Base-by-base conservation (phyloP, 2,797 vertebrate species). In the Artibeus lituratus region DNA sequence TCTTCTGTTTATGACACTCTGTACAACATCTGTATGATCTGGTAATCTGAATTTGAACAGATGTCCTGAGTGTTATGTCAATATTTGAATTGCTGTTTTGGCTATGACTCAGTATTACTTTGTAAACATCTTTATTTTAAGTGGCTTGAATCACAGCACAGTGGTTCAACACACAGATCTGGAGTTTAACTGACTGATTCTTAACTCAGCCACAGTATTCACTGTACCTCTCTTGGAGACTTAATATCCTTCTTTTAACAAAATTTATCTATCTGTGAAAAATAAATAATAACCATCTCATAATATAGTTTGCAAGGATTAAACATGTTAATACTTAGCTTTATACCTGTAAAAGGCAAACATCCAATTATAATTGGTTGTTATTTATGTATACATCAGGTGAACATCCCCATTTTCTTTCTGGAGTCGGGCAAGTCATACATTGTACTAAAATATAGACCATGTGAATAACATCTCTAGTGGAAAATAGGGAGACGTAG, bases 41-140 rank as follows among this genome's bases (percentile, higher is more conserved):
- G 14, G 35, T 32, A 67, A 90, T 85, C 44, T 94, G 81, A 96
- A 95, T 87, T 73, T 85, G 89, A 96, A 78, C 77, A 95, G 88
- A 96, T 95, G 91, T 80, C 81, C 80, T 62, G 19, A 67, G 57
- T 82, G 47, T 81, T 95, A 81, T 94, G 29, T 95, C 67, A 97
- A 92, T 95, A 95, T 96, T 96, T 82, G 39, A 91, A 90, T 81
- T 92, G 53, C 82, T 88, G 5, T 90, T 83, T 83, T 91, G 73
- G 59, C 22, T 85, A 69, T 81, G 69, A 89, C 59, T 95, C 86
- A 92, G 39, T 94, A 94, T 94, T 59, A 59, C 57, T 59, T 78
- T 87, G 88, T 95, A 94, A 96, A 95, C 97, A 95, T 90, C 19
- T 19, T 70, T 88, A 77, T 90, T 95, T 96, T 82, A 90, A 95